A percentile compares a stretch with the other conserved stretches of the same genome.
Conservation (phyloP, 2,888 invertebrate genomes). For the Laspeyria flexula region DNA sequence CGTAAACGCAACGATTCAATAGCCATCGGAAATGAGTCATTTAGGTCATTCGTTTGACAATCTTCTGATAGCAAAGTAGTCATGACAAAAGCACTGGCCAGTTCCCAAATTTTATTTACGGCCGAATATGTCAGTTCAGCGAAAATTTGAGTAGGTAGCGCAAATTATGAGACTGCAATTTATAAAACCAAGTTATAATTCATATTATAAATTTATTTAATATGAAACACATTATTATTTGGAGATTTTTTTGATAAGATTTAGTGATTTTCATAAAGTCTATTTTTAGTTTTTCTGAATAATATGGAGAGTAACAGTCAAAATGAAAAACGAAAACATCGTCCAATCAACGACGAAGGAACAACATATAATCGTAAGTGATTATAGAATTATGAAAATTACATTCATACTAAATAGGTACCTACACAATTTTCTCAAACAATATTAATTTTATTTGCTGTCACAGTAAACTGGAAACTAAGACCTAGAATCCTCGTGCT, state of each 20-base stretch:
- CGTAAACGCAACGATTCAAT: slow-evolving; percentile 76
- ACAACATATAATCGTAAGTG: slow-evolving; percentile 61
- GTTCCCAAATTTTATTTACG: slow-evolving; percentile 73
- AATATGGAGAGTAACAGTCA: neutral
- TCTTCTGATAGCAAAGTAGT: slow-evolving; percentile 75
- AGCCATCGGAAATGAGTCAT: slow-evolving; percentile 69
- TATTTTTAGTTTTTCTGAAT: neutral
- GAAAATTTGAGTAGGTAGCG: slow-evolving; percentile 45
- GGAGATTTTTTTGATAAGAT: slow-evolving; percentile 24
- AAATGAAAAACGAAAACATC: neutral
- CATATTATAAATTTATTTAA: too few relatives aligned
- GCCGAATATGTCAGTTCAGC: slow-evolving; percentile 57
- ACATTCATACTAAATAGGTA: neutral
- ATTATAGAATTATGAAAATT: neutral
- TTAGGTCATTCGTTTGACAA: slow-evolving; percentile 80
- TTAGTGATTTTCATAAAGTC: slow-evolving; percentile 16
- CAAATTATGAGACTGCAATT: slow-evolving; percentile 63
- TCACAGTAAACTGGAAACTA: too few relatives aligned
- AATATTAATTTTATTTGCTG: too few relatives aligned
- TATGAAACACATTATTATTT: slow-evolving; percentile 31
- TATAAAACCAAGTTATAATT: slow-evolving; percentile 55
- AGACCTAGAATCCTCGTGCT: too few relatives aligned
- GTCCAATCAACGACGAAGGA: neutral
- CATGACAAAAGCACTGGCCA: slow-evolving; percentile 77
- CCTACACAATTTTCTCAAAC: too few relatives aligned